Conservation (phyloP, 2,797 vertebrate species). For the Gallirallus australis region DNA sequence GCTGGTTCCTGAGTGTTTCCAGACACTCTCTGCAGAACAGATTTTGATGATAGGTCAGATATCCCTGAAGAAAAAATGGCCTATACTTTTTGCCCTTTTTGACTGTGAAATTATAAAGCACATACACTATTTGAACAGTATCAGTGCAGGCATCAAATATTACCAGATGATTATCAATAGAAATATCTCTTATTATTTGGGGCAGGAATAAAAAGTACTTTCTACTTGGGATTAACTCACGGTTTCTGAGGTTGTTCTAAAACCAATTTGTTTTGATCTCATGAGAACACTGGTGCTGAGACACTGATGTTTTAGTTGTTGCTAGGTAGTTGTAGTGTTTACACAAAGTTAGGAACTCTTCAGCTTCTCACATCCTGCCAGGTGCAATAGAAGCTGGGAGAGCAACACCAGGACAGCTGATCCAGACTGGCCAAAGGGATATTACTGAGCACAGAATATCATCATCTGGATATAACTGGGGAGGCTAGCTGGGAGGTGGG, state of each 20-base stretch:
- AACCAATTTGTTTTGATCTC: neutral
- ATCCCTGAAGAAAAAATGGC: neutral
- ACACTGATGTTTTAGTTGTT: no score
- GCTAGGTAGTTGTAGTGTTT: no score
- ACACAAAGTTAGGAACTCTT: no score
- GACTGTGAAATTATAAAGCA: neutral
- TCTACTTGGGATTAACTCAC: neutral
- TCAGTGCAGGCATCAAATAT: neutral
- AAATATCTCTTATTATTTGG: neutral
- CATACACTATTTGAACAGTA: neutral
- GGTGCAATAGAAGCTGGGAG: no score
- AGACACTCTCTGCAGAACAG: neutral
- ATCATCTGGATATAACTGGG: no score
- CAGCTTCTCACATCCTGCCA: no score
- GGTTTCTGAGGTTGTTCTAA: neutral
- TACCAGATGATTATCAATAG: neutral
- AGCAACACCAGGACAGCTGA: no score
- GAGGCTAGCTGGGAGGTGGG: no score
- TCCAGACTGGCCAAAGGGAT: no score
- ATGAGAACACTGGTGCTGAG: no score
- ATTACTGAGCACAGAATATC: no score
- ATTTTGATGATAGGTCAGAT: neutral
- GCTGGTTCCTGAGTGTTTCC: neutral
- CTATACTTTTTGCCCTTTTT: neutral
- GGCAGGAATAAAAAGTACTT: neutral